These are phyloP conservation scores for Caenorhabditis macrosperma DNA, from an alignment of 2,888 invertebrate genomes.

Conservation along the genomic window DNA sequence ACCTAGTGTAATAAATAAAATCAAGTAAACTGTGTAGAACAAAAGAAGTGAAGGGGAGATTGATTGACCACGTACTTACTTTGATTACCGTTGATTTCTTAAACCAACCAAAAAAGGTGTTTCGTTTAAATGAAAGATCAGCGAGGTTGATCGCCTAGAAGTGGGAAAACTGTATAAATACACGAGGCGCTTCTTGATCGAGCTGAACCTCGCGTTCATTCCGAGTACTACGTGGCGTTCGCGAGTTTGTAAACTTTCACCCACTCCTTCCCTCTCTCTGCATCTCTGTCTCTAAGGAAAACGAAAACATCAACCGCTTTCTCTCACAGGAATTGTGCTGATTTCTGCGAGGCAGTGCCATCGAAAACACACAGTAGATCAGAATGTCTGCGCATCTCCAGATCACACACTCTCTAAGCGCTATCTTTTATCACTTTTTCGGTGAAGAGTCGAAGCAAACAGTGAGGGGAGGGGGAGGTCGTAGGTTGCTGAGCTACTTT, in stretches of 20 bases:
- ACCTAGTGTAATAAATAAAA: not conserved
- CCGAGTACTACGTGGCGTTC: conserved; percentile 9
- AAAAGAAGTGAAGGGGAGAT: not conserved
- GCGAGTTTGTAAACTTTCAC: not conserved
- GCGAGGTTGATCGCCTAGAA: not conserved
- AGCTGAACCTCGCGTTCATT: not conserved
- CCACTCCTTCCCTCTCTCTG: not conserved
- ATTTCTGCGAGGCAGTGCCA: not conserved
- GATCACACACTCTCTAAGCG: not conserved
- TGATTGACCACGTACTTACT: too few species aligned
- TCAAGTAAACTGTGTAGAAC: not conserved
- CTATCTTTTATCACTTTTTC: conserved; percentile 51
- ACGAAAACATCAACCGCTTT: not conserved
- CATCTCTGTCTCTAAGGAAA: conserved; percentile 4
- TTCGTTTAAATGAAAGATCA: too few species aligned
- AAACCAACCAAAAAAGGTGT: too few species aligned
- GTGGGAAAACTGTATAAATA: not conserved
- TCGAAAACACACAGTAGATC: conserved; percentile 27
- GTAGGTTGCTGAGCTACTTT: not conserved
- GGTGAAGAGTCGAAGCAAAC: conserved; percentile 48
- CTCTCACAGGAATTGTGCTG: not conserved
- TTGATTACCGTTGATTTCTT: too few species aligned
- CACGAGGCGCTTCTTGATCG: not conserved
- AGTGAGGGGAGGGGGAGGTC: not conserved
- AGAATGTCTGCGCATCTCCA: not conserved